These are phyloP conservation scores for Coelopa pilipes DNA, from an alignment of 2,888 invertebrate species.

Conservation along the genomic window DNA sequence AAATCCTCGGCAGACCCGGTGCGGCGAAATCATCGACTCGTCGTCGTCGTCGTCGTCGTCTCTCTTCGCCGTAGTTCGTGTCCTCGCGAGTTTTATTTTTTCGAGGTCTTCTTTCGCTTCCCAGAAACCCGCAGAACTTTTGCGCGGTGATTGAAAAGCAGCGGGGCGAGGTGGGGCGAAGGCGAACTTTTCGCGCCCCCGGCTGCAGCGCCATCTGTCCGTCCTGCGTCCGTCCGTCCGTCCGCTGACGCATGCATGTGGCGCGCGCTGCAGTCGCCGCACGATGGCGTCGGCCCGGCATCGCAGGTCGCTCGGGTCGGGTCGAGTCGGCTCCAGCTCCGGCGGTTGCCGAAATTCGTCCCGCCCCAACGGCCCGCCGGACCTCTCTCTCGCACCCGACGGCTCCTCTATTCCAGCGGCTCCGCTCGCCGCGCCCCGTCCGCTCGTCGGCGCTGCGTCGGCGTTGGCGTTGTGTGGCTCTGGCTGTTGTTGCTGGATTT, in stretches of 20 bases:
- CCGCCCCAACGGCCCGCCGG: constrained; percentile 25
- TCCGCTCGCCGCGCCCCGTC: constrained; percentile 14
- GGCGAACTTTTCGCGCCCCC: background rate
- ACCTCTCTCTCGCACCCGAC: background rate
- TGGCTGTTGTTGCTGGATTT: constrained; percentile 23
- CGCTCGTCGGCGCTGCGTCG: background rate
- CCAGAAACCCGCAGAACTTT: background rate
- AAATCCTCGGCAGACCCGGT: too few relatives aligned
- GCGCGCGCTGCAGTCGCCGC: constrained; percentile 10
- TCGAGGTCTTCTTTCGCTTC: background rate
- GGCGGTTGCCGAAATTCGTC: constrained; percentile 48
- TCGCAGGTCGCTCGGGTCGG: constrained; percentile 19
- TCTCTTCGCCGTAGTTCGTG: background rate
- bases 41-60: too few relatives aligned
- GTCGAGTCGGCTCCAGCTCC: background rate
- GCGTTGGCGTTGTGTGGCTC: constrained; percentile 10
- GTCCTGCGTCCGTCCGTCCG: constrained; percentile 39
- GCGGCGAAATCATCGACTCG: too few relatives aligned
- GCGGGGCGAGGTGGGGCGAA: too few relatives aligned
- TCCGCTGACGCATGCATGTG: constrained; percentile 30
- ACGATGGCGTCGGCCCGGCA: constrained; percentile 34
- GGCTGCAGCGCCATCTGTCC: constrained; percentile 37
- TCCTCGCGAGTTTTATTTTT: constrained; percentile 6
- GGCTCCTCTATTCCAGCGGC: constrained; percentile 20
- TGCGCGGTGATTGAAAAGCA: background rate